Percentiles rank a stretch among this genome's conserved stretches.
Conservation (phyloP, 2,888 invertebrate species). For the Drosophila tripunctata region DNA sequence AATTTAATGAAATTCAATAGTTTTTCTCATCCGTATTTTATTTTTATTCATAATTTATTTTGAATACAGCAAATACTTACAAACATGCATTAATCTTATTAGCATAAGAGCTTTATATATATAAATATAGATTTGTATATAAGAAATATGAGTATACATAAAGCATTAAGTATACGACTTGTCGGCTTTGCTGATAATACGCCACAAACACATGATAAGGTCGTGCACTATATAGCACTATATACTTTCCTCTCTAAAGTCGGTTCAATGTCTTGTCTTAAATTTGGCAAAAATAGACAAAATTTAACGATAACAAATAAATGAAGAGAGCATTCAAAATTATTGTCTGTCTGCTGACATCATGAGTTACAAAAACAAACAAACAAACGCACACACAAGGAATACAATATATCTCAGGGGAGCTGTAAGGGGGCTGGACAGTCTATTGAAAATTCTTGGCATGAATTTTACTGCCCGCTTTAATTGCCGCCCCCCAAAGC, state of each 20-base stretch:
- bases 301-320: background rate
- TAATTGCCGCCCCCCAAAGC: constrained; percentile 58
- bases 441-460: constrained; percentile 34
- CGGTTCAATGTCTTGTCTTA: constrained; percentile 39
- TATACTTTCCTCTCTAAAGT: constrained; percentile 1
- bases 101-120: too few relatives aligned
- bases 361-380: constrained; percentile 47
- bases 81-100: too few relatives aligned
- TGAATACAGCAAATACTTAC: background rate
- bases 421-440: background rate
- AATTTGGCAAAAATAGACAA: constrained; percentile 29
- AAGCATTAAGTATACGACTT: constrained; percentile 1
- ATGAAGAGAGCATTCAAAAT: constrained; percentile 22
- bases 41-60: constrained; percentile 18
- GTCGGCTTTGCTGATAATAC: constrained; percentile 31
- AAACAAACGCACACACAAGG: constrained; percentile 14
- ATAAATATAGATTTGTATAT: too few relatives aligned
- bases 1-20: too few relatives aligned
- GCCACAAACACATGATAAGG: constrained; percentile 25
- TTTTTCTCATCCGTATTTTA: too few relatives aligned
- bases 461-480: constrained; percentile 36
- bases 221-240: background rate
- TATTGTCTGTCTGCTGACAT: constrained; percentile 58
- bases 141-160: constrained; percentile 19
- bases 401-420: background rate